phyloP scores from a whole-genome alignment of 1,140 invertebrate genomes.

The Neelides sp. region DNA sequence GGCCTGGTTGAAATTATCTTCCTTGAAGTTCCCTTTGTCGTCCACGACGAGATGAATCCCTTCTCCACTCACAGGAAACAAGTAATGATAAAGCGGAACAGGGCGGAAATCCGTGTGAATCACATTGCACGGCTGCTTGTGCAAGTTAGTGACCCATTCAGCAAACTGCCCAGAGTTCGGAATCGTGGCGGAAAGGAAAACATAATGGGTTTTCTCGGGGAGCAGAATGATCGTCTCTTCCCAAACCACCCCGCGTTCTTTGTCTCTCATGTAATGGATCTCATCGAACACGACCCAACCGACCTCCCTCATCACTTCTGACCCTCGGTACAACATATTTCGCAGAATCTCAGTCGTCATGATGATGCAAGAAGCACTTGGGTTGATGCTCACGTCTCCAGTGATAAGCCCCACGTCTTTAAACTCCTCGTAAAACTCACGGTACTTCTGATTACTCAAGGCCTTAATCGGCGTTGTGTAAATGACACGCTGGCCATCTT shows the following conservation, averaged over 20 bases:
- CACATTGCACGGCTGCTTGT: slow-evolving; percentile 95
- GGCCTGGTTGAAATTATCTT: slow-evolving; percentile 93
- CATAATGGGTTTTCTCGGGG: slow-evolving; percentile 95
- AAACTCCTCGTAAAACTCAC: slow-evolving; percentile 96
- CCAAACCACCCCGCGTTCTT: slow-evolving; percentile 98
- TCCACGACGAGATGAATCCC: slow-evolving; percentile 93
- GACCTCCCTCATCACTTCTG: slow-evolving; percentile 94
- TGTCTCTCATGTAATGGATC: slow-evolving; percentile 99
- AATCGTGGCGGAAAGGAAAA: slow-evolving; percentile 98
- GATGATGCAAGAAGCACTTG: slow-evolving; percentile 89
- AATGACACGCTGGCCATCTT: slow-evolving; percentile 77
- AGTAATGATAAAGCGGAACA: slow-evolving; percentile 93
- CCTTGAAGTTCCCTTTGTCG: slow-evolving; percentile 85
- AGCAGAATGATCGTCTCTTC: slow-evolving; percentile 97
- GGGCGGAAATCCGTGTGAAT: slow-evolving; percentile 98
- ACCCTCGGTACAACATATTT: slow-evolving; percentile 97
- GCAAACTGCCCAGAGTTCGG: slow-evolving; percentile 97
- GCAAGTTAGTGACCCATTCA: slow-evolving; percentile 95
- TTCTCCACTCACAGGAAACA: slow-evolving; percentile 88
- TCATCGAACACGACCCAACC: slow-evolving; percentile 99
- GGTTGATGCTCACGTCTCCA: slow-evolving; percentile 98
- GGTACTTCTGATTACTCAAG: slow-evolving; percentile 97
- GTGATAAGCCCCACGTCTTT: slow-evolving; percentile 95
- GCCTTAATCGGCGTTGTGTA: slow-evolving; percentile 99
- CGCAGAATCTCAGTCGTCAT: slow-evolving; percentile 99